A percentile compares a stretch with the other conserved stretches of the same genome.
Evolutionary conservation across 1,140 invertebrate species (phyloP).

Genomic region (Papilio aristodemus): DNA sequence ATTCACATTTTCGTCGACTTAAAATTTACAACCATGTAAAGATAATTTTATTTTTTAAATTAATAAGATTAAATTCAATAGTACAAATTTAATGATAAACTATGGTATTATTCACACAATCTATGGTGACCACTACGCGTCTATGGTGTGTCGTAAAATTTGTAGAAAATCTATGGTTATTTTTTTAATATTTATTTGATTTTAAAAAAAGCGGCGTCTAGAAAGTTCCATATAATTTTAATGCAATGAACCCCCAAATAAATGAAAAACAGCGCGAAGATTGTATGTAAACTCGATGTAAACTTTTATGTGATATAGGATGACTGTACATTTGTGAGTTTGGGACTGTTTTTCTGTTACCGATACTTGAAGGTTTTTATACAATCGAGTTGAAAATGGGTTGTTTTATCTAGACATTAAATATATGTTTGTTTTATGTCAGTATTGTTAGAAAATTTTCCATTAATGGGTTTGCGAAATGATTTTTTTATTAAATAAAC

Average conservation of each 20-base stretch:
- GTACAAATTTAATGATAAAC: conserved; percentile 37
- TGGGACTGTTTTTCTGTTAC: conserved; percentile 47
- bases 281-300: conserved; percentile 50
- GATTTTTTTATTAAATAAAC: neutral
- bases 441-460: neutral
- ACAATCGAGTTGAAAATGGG: neutral
- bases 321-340: conserved; percentile 53
- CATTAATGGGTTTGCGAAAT: neutral
- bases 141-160: conserved; percentile 19
- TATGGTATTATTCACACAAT: conserved; percentile 35
- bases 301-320: conserved; percentile 58
- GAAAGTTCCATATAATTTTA: conserved; percentile 38
- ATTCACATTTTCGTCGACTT: neutral
- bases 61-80: neutral
- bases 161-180: conserved; percentile 13
- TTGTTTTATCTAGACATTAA: conserved; percentile 32
- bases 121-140: conserved; percentile 25
- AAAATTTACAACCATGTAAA: neutral
- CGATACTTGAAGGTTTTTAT: conserved; percentile 35
- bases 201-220: conserved; percentile 42
- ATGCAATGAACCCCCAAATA: conserved; percentile 48
- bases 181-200: conserved; percentile 40
- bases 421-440: conserved; percentile 5
- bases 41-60: neutral
- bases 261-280: conserved; percentile 40